Conservation (phyloP, 2,113 vertebrate genomes). For the Pandion haliaetus region DNA sequence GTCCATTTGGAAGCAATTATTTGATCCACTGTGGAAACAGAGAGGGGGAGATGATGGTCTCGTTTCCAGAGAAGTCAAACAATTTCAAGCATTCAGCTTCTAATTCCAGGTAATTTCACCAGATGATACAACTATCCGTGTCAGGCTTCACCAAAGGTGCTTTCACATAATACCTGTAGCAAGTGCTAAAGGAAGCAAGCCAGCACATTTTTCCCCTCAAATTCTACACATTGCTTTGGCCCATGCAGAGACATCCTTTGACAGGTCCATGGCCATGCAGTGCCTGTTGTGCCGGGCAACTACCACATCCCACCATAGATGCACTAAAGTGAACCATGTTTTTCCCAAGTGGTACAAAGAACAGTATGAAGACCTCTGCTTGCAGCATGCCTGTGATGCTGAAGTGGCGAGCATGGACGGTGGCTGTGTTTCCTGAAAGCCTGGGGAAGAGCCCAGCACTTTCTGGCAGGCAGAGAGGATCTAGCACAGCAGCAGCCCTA, state of each 20-base stretch:
- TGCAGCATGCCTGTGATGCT: not conserved
- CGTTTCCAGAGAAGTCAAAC: not conserved
- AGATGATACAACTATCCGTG: not conserved
- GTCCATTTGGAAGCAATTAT: conserved; percentile 45
- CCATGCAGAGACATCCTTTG: not conserved
- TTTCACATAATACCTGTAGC: not conserved
- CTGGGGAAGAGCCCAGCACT: not conserved
- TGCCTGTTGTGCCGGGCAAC: rapidly evolving
- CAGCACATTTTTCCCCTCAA: not conserved
- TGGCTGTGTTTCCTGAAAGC: not conserved
- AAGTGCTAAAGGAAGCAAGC: not conserved
- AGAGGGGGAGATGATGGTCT: not conserved
- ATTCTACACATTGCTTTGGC: not conserved
- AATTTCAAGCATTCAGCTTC: not conserved
- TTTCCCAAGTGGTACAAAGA: not conserved
- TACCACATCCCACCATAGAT: not conserved
- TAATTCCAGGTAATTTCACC: not conserved
- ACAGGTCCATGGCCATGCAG: rapidly evolving
- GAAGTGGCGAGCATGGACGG: rapidly evolving
- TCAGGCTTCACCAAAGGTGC: not conserved
- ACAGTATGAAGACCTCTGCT: not conserved
- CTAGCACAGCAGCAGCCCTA: not conserved
- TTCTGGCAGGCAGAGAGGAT: not conserved
- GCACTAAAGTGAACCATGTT: not conserved
- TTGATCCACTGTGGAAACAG: not conserved